Base-by-base conservation (phyloP, 1,140 invertebrate genomes). In the Calephelis virginiensis region DNA sequence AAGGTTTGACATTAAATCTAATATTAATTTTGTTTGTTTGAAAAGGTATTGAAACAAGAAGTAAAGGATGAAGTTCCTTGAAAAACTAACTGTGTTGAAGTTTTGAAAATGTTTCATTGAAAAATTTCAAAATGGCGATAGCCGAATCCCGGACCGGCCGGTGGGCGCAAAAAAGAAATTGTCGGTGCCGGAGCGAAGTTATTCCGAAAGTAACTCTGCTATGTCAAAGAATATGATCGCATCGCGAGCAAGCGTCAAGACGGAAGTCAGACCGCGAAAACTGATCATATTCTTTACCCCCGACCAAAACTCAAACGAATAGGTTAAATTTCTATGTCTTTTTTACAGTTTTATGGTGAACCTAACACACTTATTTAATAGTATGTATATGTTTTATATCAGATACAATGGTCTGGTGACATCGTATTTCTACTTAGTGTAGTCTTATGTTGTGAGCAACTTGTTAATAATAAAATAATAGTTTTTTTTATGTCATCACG, bases 31-130 rank as follows among this genome's bases (percentile, higher is more conserved):
- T 92, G 90, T 92, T 92, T 92, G 89, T 92, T 92, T 92, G 87
- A 90, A 92, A 92, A 92, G 91, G 91, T 92, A 90, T 91, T 91
- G 90, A 92, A 91, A 91, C 89, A 92, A 92, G 91, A 92, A 91
- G 90, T 90, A 91, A 92, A 87, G 91, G 91, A 92, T 92, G 91
- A 92, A 92, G 89, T 91, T 90, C 87, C 85, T 89, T 90, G 86
- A 91, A 92, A 88, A 91, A 86, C 82, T 90, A 88, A 84, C 84
- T 91, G 82, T 88, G 79, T 89, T 87, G 84, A 89, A 91, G 85
- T 89, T 85, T 89, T 85, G 87, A 89, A 91, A 90, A 90, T 85
- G 76, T 86, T 85, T 85, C 73, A 79, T 82, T 86, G 81, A 87
- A 83, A 72, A 64, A 67, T 85, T 83, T 85, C 79, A 78, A 89